These are phyloP conservation scores for Hybos culiciformis DNA, from an alignment of 2,888 invertebrate species.

Conservation along the genomic window DNA sequence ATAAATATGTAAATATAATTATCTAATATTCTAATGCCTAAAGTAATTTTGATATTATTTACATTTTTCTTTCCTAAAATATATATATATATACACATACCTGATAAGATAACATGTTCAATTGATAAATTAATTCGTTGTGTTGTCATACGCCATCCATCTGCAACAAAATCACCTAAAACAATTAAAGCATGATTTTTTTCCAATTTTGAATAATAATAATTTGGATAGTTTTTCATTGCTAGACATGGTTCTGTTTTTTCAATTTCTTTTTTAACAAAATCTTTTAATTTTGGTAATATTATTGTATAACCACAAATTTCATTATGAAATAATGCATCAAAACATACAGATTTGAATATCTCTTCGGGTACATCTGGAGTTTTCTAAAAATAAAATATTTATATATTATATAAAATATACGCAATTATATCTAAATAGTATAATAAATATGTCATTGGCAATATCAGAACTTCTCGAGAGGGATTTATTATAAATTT, in stretches of 20 bases:
- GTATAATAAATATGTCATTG: too few species aligned
- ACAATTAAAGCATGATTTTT: constrained; percentile 21
- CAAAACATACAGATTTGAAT: constrained; percentile 23
- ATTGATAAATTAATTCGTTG: constrained; percentile 23
- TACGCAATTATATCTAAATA: too few species aligned
- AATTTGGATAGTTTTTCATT: constrained; percentile 20
- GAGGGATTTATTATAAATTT: too few species aligned
- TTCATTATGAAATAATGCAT: constrained; percentile 27
- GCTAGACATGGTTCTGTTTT: constrained; percentile 3
- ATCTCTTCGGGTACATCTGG: constrained; percentile 21
- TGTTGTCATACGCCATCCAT: constrained; percentile 25
- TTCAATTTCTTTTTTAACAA: constrained; percentile 13
- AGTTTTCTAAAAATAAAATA: too few species aligned
- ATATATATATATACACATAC: too few species aligned
- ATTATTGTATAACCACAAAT: constrained; percentile 25
- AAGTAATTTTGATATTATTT: too few species aligned
- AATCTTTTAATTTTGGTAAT: constrained; percentile 21
- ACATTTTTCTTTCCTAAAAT: too few species aligned
- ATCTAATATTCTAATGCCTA: too few species aligned
- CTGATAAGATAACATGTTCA: constrained; percentile 27
- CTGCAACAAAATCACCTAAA: constrained; percentile 24
- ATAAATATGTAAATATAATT: too few species aligned
- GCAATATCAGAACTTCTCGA: too few species aligned
- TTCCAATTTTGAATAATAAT: constrained; percentile 23
- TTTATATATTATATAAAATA: too few species aligned